A percentile compares a stretch with the other conserved stretches of the same genome.
phyloP scores from a whole-genome alignment of 2,888 invertebrate species.

The Hylaea fasciaria region DNA sequence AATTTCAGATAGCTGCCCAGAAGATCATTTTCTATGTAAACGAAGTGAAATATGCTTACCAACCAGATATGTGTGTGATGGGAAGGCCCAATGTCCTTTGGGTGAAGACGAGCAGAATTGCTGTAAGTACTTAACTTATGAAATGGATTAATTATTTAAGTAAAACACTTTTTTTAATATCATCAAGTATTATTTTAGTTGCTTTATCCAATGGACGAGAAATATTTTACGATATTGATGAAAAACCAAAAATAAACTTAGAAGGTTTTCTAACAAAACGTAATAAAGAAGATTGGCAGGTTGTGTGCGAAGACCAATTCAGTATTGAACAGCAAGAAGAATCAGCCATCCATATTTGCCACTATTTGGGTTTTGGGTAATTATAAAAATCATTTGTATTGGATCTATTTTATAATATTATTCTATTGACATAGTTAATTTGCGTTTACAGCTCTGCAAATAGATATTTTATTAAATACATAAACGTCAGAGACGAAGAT shows the following conservation, averaged over 20 bases:
- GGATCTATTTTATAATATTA: neutral
- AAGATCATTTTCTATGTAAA: conserved; percentile 86
- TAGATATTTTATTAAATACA: conserved; percentile 67
- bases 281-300: conserved; percentile 86
- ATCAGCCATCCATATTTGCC: conserved; percentile 86
- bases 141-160: neutral
- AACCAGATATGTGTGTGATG: conserved; percentile 86
- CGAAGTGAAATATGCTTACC: conserved; percentile 87
- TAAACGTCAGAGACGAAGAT: conserved; percentile 66
- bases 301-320: conserved; percentile 85
- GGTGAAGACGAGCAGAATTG: conserved; percentile 93
- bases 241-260: conserved; percentile 84
- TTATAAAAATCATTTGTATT: neutral
- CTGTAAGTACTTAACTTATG: conserved; percentile 80
- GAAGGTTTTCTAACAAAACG: conserved; percentile 88
- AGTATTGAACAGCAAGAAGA: conserved; percentile 71
- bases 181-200: conserved; percentile 75
- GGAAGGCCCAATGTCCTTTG: conserved; percentile 85
- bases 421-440: neutral
- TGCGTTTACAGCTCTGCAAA: conserved; percentile 67
- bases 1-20: conserved; percentile 85
- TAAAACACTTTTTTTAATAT: too few relatives aligned
- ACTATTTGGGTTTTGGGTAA: conserved; percentile 88
- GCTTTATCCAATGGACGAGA: conserved; percentile 87
- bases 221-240: conserved; percentile 85